Base-by-base conservation (phyloP, 2,888 invertebrate species). In the Calameuta pallipes region DNA sequence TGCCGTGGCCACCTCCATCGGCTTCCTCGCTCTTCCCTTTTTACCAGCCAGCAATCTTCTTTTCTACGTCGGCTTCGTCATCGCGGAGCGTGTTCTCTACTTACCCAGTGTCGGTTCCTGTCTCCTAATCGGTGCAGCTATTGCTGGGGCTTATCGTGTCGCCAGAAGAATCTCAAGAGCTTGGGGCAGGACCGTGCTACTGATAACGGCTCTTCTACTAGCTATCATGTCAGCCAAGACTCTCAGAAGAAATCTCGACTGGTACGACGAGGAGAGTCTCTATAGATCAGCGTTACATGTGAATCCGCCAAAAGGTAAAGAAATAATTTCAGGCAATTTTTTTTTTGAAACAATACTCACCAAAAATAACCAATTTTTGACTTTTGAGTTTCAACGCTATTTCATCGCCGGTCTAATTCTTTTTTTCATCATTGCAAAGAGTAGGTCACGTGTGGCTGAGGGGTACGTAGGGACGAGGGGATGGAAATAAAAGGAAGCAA, bases 51-150 rank as follows among this genome's bases (percentile, higher is more conserved):
- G 97, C 87, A 99, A 99, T 94, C 93, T 98, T 87, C 96, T 99
- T 92, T 98, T 98, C 93, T 98, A 99, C 92, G 99, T 99, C 80
- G 99, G 99, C 75, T 99, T 99, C 92, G 99, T 99, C 85, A 96
- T 99, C 78, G 99, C 99, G 80, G 99, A 99, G 93, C 94, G 99
- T 83, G 96, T 99, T 84, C 94, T 99, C 83, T 99, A 99, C 93
- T 94, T 99, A 92, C 98, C 99, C 76, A 98, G 98, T 93, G 97
- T 98, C 89, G 99, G 98, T 77, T 97, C 96, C 92, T 98, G 98
- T 92, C 94, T 99, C 87, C 93, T 98, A 83, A 93, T 98, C 80
- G 98, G 97, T 70, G 93, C 94, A 81, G 93, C 93, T 70, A 93
- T 91, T 69, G 88, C 90, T 13, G 88, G 88, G 35, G 86, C 87